These are phyloP conservation scores for Drosophila formosana DNA, from an alignment of 2,888 invertebrate genomes.

Conservation along the genomic window DNA sequence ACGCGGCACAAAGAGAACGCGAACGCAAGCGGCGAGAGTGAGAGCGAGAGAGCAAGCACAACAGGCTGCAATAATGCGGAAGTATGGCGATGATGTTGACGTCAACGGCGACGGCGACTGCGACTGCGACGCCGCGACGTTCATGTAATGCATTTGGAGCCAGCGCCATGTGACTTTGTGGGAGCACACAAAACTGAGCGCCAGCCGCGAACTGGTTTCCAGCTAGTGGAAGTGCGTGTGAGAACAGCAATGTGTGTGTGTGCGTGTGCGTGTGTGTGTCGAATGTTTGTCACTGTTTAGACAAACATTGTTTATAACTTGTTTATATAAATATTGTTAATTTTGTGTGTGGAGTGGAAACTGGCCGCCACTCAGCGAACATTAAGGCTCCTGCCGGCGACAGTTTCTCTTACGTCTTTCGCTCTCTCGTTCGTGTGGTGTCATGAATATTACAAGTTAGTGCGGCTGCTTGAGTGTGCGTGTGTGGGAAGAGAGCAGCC, in stretches of 20 bases:
- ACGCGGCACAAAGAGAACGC: constrained; percentile 15
- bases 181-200: constrained; percentile 54
- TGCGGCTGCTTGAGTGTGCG: constrained; percentile 29
- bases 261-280: constrained; percentile 35
- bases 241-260: constrained; percentile 22
- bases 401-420: constrained; percentile 25
- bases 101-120: constrained; percentile 33
- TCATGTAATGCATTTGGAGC: constrained; percentile 68
- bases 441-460: constrained; percentile 66
- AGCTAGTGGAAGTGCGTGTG: constrained; percentile 56
- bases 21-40: constrained; percentile 10
- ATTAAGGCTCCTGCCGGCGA: constrained; percentile 31
- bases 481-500: constrained; percentile 29
- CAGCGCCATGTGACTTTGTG: constrained; percentile 57
- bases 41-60: constrained; percentile 17
- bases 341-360: constrained; percentile 58
- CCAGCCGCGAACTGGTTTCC: constrained; percentile 57
- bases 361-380: constrained; percentile 35
- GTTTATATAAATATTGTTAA: constrained; percentile 80
- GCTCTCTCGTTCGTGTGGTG: constrained; percentile 38
- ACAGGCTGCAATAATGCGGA: constrained; percentile 69
- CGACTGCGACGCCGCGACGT: constrained; percentile 26
- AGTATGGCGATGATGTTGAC: constrained; percentile 51
- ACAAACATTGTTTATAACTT: constrained; percentile 79
- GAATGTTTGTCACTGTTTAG: constrained; percentile 77